Percentiles rank a stretch among this genome's conserved stretches.
These are phyloP conservation scores for Vombatus ursinus DNA, from an alignment of 2,113 vertebrate genomes.

Conservation along the genomic window DNA sequence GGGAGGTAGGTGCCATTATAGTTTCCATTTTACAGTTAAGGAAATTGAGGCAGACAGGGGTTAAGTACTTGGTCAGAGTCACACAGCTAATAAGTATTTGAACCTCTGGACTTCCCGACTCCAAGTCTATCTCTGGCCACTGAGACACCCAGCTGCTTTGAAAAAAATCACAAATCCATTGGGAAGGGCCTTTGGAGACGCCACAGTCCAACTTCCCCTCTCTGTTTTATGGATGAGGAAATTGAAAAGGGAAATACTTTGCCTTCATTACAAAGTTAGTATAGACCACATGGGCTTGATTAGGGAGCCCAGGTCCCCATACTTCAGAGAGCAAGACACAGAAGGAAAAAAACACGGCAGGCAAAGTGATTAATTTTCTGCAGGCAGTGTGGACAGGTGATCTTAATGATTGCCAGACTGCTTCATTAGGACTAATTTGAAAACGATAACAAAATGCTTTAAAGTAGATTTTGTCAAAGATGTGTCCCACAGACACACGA, in stretches of 20 bases:
- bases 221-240: too few relatives aligned
- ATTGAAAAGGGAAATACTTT: too few relatives aligned
- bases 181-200: not conserved
- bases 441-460: not conserved
- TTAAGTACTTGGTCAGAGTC: not conserved
- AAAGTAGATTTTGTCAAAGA: not conserved
- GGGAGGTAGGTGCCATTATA: not conserved
- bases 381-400: not conserved
- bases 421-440: not conserved
- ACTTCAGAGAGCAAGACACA: not conserved
- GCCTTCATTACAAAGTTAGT: not conserved
- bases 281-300: not conserved
- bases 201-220: not conserved
- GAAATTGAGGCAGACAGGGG: not conserved
- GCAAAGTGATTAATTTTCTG: constrained; percentile 12
- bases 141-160: not conserved
- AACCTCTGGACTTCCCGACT: not conserved
- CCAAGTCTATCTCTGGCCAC: not conserved
- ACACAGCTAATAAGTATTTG: not conserved
- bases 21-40: not conserved
- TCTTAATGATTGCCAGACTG: not conserved
- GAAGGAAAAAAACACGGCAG: not conserved
- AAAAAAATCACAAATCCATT: not conserved
- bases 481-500: not conserved
- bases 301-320: not conserved